Evolutionary conservation across 2,888 invertebrate genomes (phyloP).

Genomic region (Drosophila ustulata): DNA sequence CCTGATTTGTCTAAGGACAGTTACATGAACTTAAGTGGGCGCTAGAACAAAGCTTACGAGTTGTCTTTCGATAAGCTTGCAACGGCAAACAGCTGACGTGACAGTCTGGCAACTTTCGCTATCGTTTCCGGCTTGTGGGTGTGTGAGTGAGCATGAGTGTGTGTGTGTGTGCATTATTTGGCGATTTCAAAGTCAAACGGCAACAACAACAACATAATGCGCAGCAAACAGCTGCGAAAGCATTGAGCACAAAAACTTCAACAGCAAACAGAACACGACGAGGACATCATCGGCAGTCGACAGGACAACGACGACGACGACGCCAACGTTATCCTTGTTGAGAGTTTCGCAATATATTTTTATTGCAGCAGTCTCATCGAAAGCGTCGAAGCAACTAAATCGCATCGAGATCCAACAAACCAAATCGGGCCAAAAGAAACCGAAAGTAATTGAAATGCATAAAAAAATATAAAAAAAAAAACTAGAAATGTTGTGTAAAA

Average conservation of each 20-base stretch:
- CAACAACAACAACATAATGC: slow-evolving; percentile 66
- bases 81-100: slow-evolving; percentile 17
- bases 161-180: slow-evolving; percentile 65
- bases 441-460: slow-evolving; percentile 44
- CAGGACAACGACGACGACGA: slow-evolving; percentile 49
- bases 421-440: slow-evolving; percentile 17
- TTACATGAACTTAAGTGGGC: accelerated
- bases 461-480: slow-evolving; percentile 15
- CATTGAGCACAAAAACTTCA: slow-evolving; percentile 63
- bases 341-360: slow-evolving; percentile 81
- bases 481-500: slow-evolving; percentile 21
- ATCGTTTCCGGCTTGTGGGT: slow-evolving; percentile 71
- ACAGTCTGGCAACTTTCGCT: slow-evolving; percentile 62
- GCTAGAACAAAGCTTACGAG: background rate
- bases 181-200: slow-evolving; percentile 77
- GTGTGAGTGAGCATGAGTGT: slow-evolving; percentile 26
- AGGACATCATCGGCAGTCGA: slow-evolving; percentile 57
- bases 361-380: slow-evolving; percentile 82
- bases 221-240: slow-evolving; percentile 67
- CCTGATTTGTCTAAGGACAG: accelerated
- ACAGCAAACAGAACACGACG: slow-evolving; percentile 58
- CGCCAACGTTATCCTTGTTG: slow-evolving; percentile 76
- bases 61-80: slow-evolving; percentile 14
- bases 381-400: slow-evolving; percentile 77
- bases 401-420: slow-evolving; percentile 47